phyloP scores from a whole-genome alignment of 2,797 vertebrate species.

The Hippoglossus hippoglossus region DNA sequence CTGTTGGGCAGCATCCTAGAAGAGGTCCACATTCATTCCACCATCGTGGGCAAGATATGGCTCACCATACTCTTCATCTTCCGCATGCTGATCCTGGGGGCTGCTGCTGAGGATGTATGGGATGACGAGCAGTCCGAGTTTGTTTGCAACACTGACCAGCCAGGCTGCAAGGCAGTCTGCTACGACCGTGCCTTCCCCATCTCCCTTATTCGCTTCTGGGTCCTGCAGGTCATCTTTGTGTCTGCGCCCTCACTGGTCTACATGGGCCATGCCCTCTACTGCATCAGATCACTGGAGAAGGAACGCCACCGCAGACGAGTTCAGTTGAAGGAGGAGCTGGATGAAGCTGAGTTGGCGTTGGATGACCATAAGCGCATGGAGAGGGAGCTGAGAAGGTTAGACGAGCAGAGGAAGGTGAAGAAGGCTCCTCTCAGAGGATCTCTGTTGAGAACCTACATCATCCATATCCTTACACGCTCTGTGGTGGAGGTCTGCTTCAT shows the following conservation, averaged over 20 bases:
- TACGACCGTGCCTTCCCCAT: conserved; percentile 94
- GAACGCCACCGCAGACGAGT: conserved; percentile 87
- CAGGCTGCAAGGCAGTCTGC: conserved; percentile 93
- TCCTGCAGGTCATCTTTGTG: conserved; percentile 95
- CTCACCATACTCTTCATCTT: conserved; percentile 96
- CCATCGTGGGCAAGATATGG: conserved; percentile 96
- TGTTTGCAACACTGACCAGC: conserved; percentile 95
- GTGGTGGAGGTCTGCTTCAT: conserved; percentile 93
- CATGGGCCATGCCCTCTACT: conserved; percentile 95
- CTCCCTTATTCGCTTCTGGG: conserved; percentile 95
- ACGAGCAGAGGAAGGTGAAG: conserved; percentile 90
- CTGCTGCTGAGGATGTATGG: conserved; percentile 94
- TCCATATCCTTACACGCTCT: conserved; percentile 94
- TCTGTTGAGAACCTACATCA: conserved; percentile 90
- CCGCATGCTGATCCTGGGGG: conserved; percentile 93
- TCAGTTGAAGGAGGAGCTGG: conserved; percentile 87
- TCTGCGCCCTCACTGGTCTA: conserved; percentile 93
- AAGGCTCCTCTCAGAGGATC: conserved; percentile 93
- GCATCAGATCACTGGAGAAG: conserved; percentile 90
- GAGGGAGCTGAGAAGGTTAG: conserved; percentile 88
- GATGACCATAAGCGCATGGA: conserved; percentile 89
- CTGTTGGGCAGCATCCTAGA: conserved; percentile 94
- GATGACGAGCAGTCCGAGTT: conserved; percentile 94
- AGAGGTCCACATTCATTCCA: conserved; percentile 95
- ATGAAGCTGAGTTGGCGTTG: conserved; percentile 80